Conservation (phyloP, 2,888 invertebrate species). For the Pristionchus mayeri region DNA sequence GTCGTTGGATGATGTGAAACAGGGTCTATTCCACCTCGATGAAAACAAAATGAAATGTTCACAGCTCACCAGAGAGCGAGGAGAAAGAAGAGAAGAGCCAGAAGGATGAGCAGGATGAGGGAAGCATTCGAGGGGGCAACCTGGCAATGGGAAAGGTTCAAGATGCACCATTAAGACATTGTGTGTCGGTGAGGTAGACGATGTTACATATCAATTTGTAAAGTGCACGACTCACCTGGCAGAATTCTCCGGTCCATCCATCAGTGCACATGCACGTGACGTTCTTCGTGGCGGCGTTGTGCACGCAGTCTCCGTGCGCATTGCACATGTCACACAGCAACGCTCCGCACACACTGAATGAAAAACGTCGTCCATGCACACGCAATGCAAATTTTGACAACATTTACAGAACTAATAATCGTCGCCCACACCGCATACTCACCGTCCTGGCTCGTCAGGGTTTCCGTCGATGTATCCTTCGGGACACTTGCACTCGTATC, state of each 20-base stretch:
- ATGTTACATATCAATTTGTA: not conserved
- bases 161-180: not conserved
- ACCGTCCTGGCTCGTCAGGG: slow-evolving; percentile 71
- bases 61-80: slow-evolving; percentile 68
- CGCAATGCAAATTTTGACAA: slow-evolving; percentile 1
- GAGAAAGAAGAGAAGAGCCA: slow-evolving; percentile 74
- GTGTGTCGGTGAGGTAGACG: not conserved
- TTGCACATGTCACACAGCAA: slow-evolving; percentile 74
- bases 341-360: slow-evolving; percentile 69
- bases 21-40: too few species aligned
- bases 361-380: not conserved
- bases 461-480: slow-evolving; percentile 74
- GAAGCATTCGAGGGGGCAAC: slow-evolving; percentile 71
- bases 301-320: slow-evolving; percentile 72
- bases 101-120: slow-evolving; percentile 70
- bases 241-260: slow-evolving; percentile 73
- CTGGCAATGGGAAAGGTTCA: slow-evolving; percentile 36
- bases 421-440: slow-evolving; percentile 10
- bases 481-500: slow-evolving; percentile 75
- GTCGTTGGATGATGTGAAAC: too few species aligned
- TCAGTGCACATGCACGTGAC: slow-evolving; percentile 74
- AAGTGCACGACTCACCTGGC: slow-evolving; percentile 56
- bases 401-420: not conserved
- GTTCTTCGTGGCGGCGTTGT: slow-evolving; percentile 73
- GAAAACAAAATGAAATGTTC: not conserved